phyloP scores from a whole-genome alignment of 2,888 invertebrate genomes.

The Embidobia sp. region DNA sequence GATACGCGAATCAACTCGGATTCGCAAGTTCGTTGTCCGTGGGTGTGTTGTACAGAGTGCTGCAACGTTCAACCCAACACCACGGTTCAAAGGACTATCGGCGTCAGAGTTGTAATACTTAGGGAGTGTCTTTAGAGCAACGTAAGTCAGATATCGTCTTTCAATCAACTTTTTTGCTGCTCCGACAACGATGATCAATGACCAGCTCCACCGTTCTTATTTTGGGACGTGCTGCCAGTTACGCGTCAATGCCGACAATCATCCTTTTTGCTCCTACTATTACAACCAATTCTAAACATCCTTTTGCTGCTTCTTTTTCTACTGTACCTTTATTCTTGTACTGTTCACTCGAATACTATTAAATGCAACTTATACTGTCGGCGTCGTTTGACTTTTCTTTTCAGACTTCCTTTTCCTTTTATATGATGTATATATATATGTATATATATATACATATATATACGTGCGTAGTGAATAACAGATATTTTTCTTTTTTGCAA shows the following conservation, averaged over 20 bases:
- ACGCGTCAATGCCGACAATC: constrained; percentile 13
- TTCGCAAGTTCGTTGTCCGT: constrained; percentile 42
- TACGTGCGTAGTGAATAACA: too few species aligned
- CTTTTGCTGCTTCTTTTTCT: not conserved
- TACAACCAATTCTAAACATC: too few species aligned
- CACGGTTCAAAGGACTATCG: constrained; percentile 7
- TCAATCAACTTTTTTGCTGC: not conserved
- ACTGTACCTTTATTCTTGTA: not conserved
- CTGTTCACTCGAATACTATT: too few species aligned
- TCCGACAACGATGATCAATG: constrained; percentile 59
- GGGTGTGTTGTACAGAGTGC: constrained; percentile 40
- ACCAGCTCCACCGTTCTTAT: constrained; percentile 57
- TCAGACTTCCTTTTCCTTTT: too few species aligned
- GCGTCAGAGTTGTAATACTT: constrained; percentile 6
- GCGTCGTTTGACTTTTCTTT: too few species aligned
- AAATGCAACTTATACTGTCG: too few species aligned
- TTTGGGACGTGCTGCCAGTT: constrained; percentile 34
- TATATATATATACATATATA: too few species aligned
- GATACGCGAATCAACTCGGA: too few species aligned
- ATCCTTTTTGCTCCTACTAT: too few species aligned
- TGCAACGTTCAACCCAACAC: constrained; percentile 11
- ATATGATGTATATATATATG: too few species aligned
- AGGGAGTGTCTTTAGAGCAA: constrained; percentile 5
- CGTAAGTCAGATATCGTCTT: constrained; percentile 15
- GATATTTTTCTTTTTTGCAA: too few species aligned